Percentiles rank a stretch among this genome's conserved stretches.
Evolutionary conservation across 2,888 invertebrate genomes (phyloP).

Genomic region (Trichacis sp.): DNA sequence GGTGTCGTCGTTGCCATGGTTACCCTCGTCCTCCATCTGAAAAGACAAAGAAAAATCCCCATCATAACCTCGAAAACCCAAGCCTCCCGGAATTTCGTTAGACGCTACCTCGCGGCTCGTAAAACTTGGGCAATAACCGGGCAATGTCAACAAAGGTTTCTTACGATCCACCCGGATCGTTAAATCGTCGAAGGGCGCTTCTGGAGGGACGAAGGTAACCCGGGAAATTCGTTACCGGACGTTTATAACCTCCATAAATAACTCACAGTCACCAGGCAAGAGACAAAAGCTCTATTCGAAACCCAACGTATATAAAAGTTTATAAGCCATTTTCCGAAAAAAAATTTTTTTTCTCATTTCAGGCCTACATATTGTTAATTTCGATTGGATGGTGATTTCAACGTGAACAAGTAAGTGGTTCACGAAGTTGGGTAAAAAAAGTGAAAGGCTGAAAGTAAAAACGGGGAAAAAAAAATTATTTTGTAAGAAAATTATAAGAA

Average conservation of each 20-base stretch:
- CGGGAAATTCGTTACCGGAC: conserved; percentile 43
- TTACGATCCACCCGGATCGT: conserved; percentile 52
- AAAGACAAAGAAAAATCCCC: conserved; percentile 51
- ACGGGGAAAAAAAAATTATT: no score
- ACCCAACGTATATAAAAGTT: no score
- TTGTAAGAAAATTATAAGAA: no score
- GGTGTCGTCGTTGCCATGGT: conserved; percentile 98
- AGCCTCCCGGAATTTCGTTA: conserved; percentile 26
- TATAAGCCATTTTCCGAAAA: no score
- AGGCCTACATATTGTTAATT: no score
- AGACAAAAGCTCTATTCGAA: conserved; percentile 10
- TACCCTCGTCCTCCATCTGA: conserved; percentile 98
- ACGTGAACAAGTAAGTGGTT: no score
- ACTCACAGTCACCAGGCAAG: conserved; percentile 49
- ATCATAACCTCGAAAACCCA: conserved; percentile 10
- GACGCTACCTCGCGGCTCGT: conserved; percentile 44
- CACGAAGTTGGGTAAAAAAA: no score
- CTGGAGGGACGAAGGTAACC: conserved; percentile 18
- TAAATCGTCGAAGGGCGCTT: conserved; percentile 51
- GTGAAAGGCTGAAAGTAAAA: no score
- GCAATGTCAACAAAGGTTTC: conserved; percentile 57
- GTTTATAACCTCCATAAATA: conserved; percentile 64
- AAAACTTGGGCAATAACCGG: conserved; percentile 50
- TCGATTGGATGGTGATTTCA: no score
- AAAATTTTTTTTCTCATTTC: no score